Conservation (phyloP, 2,797 vertebrate species). For the Amphiprion clarkii region DNA sequence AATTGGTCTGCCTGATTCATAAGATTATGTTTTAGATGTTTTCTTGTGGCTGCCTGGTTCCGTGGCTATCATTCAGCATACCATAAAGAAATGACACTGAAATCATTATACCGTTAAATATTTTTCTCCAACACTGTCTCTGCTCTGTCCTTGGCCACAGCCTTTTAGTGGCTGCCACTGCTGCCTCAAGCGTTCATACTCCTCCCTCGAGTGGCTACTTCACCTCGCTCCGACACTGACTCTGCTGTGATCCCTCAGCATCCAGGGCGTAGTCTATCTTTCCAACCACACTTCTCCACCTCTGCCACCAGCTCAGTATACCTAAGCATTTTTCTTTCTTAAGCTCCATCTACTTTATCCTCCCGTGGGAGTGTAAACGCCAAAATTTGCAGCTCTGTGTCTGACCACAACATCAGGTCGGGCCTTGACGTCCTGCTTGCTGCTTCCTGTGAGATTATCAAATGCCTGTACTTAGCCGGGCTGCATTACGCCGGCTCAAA, state of each 20-base stretch:
- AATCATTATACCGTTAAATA: background rate
- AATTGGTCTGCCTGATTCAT: conserved; percentile 23
- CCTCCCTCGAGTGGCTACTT: conserved; percentile 24
- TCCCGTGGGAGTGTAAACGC: conserved; percentile 45
- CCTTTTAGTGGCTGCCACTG: conserved; percentile 24
- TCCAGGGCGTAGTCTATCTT: conserved; percentile 59
- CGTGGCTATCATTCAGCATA: background rate
- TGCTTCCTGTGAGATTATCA: conserved; percentile 57
- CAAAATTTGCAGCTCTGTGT: conserved; percentile 37
- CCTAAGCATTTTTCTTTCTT: conserved; percentile 57
- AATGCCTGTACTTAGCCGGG: conserved; percentile 35
- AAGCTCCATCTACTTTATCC: conserved; percentile 21
- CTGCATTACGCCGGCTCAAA: conserved; percentile 15
- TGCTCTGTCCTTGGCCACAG: conserved; percentile 21
- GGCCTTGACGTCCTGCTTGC: conserved; percentile 27
- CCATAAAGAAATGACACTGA: conserved; percentile 1
- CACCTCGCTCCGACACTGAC: conserved; percentile 13
- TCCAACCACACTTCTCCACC: conserved; percentile 61
- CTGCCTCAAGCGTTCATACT: conserved; percentile 40
- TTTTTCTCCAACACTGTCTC: conserved; percentile 23
- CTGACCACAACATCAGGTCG: conserved; percentile 47
- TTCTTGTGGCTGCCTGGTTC: conserved; percentile 7
- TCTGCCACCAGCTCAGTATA: conserved; percentile 40
- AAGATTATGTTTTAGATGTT: conserved; percentile 21
- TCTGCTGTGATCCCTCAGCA: conserved; percentile 48